Conservation (phyloP, 2,888 invertebrate species). For the Eubasilissa splendida region DNA sequence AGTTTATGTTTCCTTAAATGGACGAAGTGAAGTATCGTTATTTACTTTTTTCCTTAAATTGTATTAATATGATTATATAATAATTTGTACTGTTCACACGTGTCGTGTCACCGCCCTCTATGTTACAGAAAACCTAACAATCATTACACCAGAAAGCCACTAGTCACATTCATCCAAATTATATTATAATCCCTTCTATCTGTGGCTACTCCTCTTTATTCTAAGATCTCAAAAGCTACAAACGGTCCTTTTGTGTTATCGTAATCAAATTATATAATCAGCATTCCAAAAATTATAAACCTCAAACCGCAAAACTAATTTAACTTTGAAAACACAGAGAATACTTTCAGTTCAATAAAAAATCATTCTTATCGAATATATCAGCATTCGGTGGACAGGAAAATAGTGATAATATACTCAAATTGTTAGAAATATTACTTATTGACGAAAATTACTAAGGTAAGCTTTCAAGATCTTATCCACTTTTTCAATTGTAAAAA, state of each 20-base stretch:
- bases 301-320: too few species aligned
- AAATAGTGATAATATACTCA: too few species aligned
- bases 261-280: too few species aligned
- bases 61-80: slow-evolving; percentile 60
- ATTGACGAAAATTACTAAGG: neutral
- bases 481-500: slow-evolving; percentile 2
- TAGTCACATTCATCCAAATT: slow-evolving; percentile 18
- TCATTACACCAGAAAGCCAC: slow-evolving; percentile 26
- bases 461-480: slow-evolving; percentile 20
- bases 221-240: slow-evolving; percentile 20
- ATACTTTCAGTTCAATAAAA: neutral
- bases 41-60: slow-evolving; percentile 41
- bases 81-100: slow-evolving; percentile 69
- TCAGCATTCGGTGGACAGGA: neutral
- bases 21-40: slow-evolving; percentile 58
- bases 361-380: neutral
- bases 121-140: slow-evolving; percentile 25
- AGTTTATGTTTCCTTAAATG: slow-evolving; percentile 55
- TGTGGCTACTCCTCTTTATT: neutral
- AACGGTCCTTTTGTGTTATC: neutral
- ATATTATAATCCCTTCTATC: slow-evolving; percentile 10
- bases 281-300: too few species aligned
- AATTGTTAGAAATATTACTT: too few species aligned
- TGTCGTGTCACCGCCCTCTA: slow-evolving; percentile 47
- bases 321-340: too few species aligned